Evolutionary conservation across 2,113 vertebrate genomes (phyloP), one percentile per base, ranked within the genome.

Genomic region (Varanus komodoensis): DNA sequence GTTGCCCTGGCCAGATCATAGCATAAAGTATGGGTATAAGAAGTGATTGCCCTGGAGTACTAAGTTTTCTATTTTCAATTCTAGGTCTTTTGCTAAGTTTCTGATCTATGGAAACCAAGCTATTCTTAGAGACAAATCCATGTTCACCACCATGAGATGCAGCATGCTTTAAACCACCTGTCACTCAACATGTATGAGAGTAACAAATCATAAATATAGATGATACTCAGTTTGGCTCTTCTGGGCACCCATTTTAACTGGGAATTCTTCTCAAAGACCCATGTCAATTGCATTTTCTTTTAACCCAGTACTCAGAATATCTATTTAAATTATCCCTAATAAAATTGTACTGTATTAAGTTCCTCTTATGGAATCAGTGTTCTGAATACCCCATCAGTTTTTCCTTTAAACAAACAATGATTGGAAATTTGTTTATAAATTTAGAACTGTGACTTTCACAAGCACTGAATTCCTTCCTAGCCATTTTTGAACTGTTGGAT

Each of bases 1-100:
- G n/a, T n/a, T n/a, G n/a, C n/a, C n/a, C n/a, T n/a, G n/a, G n/a
- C n/a, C n/a, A n/a, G n/a, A n/a, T 8, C 17, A 7, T 89, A 21
- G 32, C 25, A 8, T 2, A 38, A 82, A 88, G 79, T 3, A 92
- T 75, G 75, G 81, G 86, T 15, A 12, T 61, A 12, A 61, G 57
- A 12, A 77, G 50, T 69, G 91, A 50, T 74, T 89, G 86, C 71
- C 21, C 52, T 79, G 67, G 15, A 87, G 71, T 8, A n/a, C 67
- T 34, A 67, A 86, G 86, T 78, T 89, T 34, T 68, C 64, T 80
- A 21, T 94, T 92, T 67, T 87, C 91, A 92, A 92, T 86, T 8
- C 71, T 61, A 57, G 5, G 73, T 4, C 1, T 84, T 89, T 1
- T 34, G 17, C 74, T 74, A 82, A 79, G 23, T 48, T 7, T 7